These are phyloP conservation scores for Isurus oxyrinchus DNA, from an alignment of 2,113 vertebrate species.

Conservation along the genomic window DNA sequence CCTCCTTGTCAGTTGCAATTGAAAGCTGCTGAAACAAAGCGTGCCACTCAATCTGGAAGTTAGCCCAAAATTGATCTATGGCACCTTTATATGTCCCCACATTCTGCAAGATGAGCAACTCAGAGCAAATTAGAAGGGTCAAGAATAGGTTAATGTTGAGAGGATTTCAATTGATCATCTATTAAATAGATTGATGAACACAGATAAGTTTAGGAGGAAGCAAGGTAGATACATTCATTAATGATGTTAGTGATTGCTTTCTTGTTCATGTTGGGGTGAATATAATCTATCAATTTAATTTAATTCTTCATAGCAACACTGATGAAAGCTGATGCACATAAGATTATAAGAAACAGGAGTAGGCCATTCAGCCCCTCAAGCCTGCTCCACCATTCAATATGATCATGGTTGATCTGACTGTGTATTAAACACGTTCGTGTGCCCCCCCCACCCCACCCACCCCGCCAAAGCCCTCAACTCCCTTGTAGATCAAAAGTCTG, in stretches of 20 bases:
- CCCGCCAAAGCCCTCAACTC: too few relatives aligned
- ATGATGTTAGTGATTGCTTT: not conserved
- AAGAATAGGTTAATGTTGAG: constrained; percentile 1
- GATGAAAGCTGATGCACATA: not conserved
- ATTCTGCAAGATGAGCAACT: not conserved
- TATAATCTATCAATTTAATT: not conserved
- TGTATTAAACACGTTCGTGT: too few relatives aligned
- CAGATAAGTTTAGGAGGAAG: not conserved
- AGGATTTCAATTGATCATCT: not conserved
- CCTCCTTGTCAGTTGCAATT: not conserved
- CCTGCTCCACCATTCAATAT: too few relatives aligned
- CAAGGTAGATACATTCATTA: not conserved
- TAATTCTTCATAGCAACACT: not conserved
- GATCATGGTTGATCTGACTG: too few relatives aligned
- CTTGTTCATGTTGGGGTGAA: not conserved
- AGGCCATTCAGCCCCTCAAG: not conserved
- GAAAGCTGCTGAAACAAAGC: not conserved
- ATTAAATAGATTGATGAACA: not conserved
- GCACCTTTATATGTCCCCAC: not conserved
- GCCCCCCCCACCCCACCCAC: too few relatives aligned
- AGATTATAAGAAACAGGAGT: not conserved
- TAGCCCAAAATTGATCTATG: not conserved
- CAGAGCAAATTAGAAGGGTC: not conserved
- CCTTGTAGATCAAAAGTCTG: too few relatives aligned
- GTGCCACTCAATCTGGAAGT: not conserved